Percentiles rank a stretch among this genome's conserved stretches.
Evolutionary conservation across 2,888 invertebrate species (phyloP).

Genomic region (Xiphydria camelus): DNA sequence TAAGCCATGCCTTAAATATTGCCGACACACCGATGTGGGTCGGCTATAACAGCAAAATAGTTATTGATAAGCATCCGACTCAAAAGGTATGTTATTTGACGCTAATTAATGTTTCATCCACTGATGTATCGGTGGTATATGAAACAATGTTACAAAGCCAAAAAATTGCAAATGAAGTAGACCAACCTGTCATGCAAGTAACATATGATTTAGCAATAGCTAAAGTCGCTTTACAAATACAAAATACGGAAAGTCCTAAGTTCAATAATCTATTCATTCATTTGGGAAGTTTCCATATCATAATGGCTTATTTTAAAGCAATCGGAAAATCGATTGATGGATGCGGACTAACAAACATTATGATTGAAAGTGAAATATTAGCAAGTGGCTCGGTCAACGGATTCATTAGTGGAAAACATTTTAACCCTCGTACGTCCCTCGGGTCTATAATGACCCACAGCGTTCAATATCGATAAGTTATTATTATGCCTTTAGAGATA

Average conservation of each 20-base stretch:
- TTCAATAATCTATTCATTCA: conserved; percentile 26
- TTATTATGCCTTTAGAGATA: too few species aligned
- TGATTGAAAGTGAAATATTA: conserved; percentile 32
- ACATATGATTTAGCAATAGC: too few species aligned
- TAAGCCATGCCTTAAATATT: conserved; percentile 10
- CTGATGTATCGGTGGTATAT: too few species aligned
- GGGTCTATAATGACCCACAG: too few species aligned
- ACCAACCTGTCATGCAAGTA: conserved; percentile 27
- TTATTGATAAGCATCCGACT: not conserved
- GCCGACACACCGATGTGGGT: conserved; percentile 12
- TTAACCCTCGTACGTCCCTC: too few species aligned
- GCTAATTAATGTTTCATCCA: too few species aligned
- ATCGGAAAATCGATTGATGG: conserved; percentile 23
- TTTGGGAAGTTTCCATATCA: conserved; percentile 23
- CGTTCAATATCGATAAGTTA: too few species aligned
- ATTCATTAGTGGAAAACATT: conserved; percentile 37
- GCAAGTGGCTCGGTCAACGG: conserved; percentile 31
- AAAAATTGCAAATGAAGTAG: too few species aligned
- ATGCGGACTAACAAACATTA: conserved; percentile 31
- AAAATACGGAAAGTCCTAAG: conserved; percentile 15
- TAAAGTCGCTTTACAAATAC: conserved; percentile 22
- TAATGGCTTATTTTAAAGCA: conserved; percentile 25
- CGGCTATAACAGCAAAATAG: conserved; percentile 11
- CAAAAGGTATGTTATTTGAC: too few species aligned
- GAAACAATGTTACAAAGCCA: too few species aligned